Base-by-base conservation (phyloP, 2,113 vertebrate species). In the Cyphomyrus discorhynchus region DNA sequence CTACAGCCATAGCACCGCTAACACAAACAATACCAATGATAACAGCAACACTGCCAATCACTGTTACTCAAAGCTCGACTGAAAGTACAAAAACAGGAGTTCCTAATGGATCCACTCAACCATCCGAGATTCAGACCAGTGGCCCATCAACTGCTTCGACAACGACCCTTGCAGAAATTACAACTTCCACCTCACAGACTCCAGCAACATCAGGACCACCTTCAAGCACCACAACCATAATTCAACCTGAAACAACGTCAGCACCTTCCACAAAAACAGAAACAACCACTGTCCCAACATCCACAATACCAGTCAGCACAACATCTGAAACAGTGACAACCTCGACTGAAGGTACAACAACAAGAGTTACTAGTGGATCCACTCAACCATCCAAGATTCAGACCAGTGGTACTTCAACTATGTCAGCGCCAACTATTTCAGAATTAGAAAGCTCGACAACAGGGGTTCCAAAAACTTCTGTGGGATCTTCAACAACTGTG, bases 21-120 rank as follows among this genome's bases (percentile, higher is more conserved):
- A 89, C 80, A n/a, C 17, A 82, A 89, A 89, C 80, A 15, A 0
- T 52, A 27, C 47, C 50, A 17, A 53, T 52, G 7, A 52, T 47
- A 8, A 50, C 70, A 80, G 39, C 45, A 47, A 88, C 42, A 35
- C 46, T 90, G 83, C 46, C 93, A 93, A 89, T 58, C 3, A n/a
- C 15, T 10, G 0, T 0, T 7, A 1, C 0, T 3, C 49, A 50
- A 70, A 27, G 0, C 0, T 19, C 46, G 4, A 19, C 80, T 21
- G 52, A 53, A 53, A 6, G 52, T 15, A 83, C 21, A 84, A 46
- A 3, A 84, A 46, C 8, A 84, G 53, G 17, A 70, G n/a, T 17
- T 27, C 9, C 35, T 17, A 56, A 17, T 19, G 21, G 9, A 46
- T 49, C 88, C n/a, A 77, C 46, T 10, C 17, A 31, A 21, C 88